A percentile compares a stretch with the other conserved stretches of the same genome.
phyloP scores from a whole-genome alignment of 2,797 vertebrate species.

The Sebastes minor region DNA sequence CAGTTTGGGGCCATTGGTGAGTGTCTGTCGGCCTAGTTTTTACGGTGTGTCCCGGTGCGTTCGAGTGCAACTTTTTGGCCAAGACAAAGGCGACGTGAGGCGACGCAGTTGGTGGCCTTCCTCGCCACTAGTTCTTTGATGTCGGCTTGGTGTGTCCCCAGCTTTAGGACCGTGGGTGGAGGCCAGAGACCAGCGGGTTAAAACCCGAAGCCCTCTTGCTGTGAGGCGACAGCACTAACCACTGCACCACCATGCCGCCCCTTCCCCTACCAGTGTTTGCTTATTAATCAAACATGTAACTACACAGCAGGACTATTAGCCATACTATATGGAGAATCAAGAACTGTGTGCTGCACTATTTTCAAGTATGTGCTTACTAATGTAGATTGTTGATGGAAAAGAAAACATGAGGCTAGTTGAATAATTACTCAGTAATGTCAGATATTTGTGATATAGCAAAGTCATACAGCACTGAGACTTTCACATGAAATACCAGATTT shows the following conservation, averaged over 20 bases:
- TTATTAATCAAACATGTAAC: background rate
- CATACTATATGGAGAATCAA: background rate
- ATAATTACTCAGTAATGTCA: background rate
- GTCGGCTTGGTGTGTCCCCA: too few species aligned
- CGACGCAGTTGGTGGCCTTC: too few species aligned
- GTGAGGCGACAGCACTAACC: background rate
- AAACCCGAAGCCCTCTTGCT: too few species aligned
- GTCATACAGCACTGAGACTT: background rate
- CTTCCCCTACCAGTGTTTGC: background rate
- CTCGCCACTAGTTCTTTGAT: too few species aligned
- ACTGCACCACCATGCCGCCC: background rate
- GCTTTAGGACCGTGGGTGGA: too few species aligned
- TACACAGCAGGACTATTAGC: background rate
- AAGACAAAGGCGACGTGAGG: too few species aligned
- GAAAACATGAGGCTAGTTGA: background rate
- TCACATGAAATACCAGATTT: constrained; percentile 5
- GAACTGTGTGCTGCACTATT: background rate
- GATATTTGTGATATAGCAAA: background rate
- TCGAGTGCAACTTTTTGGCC: too few species aligned
- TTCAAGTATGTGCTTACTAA: background rate
- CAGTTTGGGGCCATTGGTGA: too few species aligned
- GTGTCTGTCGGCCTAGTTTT: too few species aligned
- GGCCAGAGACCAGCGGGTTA: too few species aligned
- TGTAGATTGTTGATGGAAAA: background rate
- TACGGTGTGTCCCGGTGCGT: too few species aligned